Conservation (phyloP, 2,113 vertebrate genomes). For the Delphinapterus leucas region DNA sequence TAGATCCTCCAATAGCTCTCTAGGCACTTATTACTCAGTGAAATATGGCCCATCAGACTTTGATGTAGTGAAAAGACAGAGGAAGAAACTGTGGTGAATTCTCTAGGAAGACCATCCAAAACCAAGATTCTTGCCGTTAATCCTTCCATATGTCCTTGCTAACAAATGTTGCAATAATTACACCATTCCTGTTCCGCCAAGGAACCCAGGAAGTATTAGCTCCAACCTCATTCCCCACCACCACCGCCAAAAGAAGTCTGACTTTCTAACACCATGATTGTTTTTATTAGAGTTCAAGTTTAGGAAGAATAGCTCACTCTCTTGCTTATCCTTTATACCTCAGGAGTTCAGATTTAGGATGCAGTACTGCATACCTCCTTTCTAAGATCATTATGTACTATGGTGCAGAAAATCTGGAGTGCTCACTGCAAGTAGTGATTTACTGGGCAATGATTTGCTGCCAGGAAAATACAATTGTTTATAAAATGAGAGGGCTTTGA, state of each 20-base stretch:
- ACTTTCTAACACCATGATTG: background rate
- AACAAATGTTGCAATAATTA: conserved; percentile 71
- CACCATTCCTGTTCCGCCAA: conserved; percentile 56
- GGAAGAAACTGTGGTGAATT: background rate
- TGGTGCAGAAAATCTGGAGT: background rate
- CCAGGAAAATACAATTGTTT: background rate
- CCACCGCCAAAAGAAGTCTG: conserved; percentile 21
- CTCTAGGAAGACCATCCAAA: conserved; percentile 58
- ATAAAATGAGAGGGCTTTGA: background rate
- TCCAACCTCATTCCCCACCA: background rate
- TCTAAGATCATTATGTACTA: background rate
- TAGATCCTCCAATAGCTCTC: conserved; percentile 28
- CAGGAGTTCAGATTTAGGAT: background rate
- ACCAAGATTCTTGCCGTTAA: conserved; percentile 72
- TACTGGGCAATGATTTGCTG: background rate
- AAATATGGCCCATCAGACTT: conserved; percentile 31
- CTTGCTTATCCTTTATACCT: background rate
- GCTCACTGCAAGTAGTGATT: background rate
- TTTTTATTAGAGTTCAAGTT: background rate
- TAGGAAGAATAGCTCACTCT: background rate
- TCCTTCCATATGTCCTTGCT: conserved; percentile 71
- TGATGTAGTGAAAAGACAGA: conserved; percentile 49
- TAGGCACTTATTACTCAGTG: background rate
- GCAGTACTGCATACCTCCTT: too few species aligned
- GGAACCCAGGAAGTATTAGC: conserved; percentile 57